Base-by-base conservation (phyloP, 2,888 invertebrate genomes). In the Drosophila planitibia region DNA sequence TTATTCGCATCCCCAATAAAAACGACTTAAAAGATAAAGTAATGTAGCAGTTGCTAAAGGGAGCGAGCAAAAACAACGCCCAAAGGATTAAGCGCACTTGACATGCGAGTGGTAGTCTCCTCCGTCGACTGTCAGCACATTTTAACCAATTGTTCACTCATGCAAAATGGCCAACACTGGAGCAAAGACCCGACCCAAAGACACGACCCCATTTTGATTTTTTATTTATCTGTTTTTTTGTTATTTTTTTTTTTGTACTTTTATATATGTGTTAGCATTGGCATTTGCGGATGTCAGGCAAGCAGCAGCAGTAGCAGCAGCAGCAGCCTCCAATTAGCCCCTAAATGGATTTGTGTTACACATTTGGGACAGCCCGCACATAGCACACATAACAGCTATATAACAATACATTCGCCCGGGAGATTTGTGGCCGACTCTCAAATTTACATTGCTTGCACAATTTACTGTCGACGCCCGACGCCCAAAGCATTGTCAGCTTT, bases 291-390 rank as follows among this genome's bases (percentile, higher is more conserved):
- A 44, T 66, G 57, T 30, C 73, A 70, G 63, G 51, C 73, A 47
- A 73, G 41, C 44, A 44, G 44, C 44, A 22, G 41, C 19, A 19
- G 39, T n/a, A 19, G 9, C n/a, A 41, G n/a, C 44, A 44, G 44
- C 44, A 22, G 22, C 22, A 70, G 76, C 81, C 76, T 80, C 85
- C 90, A 85, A 85, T 85, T 90, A 90, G 90, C 85, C 88, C 69
- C 66, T 87, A 88, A 90, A 90, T 85, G 90, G 88, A 90, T 85
- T 90, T 87, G 82, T 85, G 82, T 85, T 73, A 80, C 83, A 88
- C 85, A 82, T 82, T 82, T 78, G 74, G 79, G 80, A 68, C 64
- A 63, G 25, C 52, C 39, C 28, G 33, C 63, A 35, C 49, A 35
- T 19, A 60, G n/a, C 37, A 55, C 70, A 66, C 55, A 52, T 32